Percentiles rank a stretch among this genome's conserved stretches.
phyloP scores from a whole-genome alignment of 2,113 vertebrate genomes.

The Propithecus coquereli region DNA sequence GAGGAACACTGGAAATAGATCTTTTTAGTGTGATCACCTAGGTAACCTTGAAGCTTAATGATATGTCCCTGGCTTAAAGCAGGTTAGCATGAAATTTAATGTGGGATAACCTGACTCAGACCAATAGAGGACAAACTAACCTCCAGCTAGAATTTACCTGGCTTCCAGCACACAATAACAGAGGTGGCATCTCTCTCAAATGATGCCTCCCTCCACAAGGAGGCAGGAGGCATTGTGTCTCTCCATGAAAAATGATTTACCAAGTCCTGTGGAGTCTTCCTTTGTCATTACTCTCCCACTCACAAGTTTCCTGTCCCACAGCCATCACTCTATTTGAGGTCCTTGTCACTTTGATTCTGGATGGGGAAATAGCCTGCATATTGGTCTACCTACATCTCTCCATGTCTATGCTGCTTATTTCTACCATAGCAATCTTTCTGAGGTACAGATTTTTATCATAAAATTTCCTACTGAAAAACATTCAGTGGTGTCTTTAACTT shows the following conservation, averaged over 20 bases:
- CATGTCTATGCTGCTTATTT: background rate
- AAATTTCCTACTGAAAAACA: background rate
- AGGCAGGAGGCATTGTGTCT: background rate
- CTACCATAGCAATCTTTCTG: background rate
- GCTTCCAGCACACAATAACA: background rate
- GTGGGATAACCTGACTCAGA: slow-evolving; percentile 35
- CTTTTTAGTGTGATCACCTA: slow-evolving; percentile 51
- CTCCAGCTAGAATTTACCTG: slow-evolving; percentile 13
- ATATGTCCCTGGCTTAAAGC: slow-evolving; percentile 36
- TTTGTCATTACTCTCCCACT: background rate
- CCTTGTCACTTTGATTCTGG: background rate
- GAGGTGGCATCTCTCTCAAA: background rate
- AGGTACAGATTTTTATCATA: background rate
- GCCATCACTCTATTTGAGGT: background rate
- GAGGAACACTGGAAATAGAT: slow-evolving; percentile 58
- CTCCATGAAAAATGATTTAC: background rate
- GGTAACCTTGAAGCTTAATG: slow-evolving; percentile 68
- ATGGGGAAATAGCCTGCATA: background rate
- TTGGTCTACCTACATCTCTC: background rate
- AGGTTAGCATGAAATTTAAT: slow-evolving; percentile 71
- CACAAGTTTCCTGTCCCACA: background rate
- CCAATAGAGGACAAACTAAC: slow-evolving; percentile 58
- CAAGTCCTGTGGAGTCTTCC: background rate
- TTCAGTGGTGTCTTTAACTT: background rate
- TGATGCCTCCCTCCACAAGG: background rate